phyloP scores from a whole-genome alignment of 2,888 invertebrate genomes.

The Brenthis hecate region DNA sequence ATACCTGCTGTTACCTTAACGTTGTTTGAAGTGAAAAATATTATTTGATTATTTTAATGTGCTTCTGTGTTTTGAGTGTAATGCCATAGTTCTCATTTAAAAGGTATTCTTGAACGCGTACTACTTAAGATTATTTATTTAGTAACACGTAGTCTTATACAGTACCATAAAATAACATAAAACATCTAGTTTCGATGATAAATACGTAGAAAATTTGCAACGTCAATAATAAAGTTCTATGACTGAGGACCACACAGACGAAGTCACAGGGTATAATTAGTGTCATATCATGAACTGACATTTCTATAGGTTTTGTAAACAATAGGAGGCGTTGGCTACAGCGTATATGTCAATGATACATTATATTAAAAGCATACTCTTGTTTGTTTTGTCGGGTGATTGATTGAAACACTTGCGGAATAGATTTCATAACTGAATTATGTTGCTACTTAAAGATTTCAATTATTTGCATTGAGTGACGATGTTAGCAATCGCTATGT shows the following conservation, averaged over 20 bases:
- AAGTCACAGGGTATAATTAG: neutral
- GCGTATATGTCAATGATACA: slow-evolving; percentile 27
- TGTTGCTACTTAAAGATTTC: neutral
- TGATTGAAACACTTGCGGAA: slow-evolving; percentile 43
- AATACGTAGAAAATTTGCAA: neutral
- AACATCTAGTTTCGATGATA: neutral
- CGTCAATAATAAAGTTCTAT: neutral
- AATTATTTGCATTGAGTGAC: slow-evolving; percentile 21
- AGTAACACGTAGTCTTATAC: neutral
- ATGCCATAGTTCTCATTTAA: neutral
- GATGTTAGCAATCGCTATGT: neutral
- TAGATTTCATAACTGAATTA: slow-evolving; percentile 20
- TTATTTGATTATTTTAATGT: slow-evolving; percentile 16
- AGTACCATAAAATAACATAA: neutral
- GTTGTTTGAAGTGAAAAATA: slow-evolving; percentile 35
- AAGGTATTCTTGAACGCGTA: neutral
- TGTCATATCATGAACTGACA: slow-evolving; percentile 14
- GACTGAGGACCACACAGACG: slow-evolving; percentile 6
- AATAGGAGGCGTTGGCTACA: slow-evolving; percentile 40
- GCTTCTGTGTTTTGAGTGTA: slow-evolving; percentile 12
- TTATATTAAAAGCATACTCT: slow-evolving; percentile 50
- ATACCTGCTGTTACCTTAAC: slow-evolving; percentile 74
- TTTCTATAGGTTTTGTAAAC: slow-evolving; percentile 33
- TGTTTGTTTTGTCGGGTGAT: slow-evolving; percentile 49
- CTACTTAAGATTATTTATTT: too few relatives aligned